Percentiles rank a stretch among this genome's conserved stretches.
These are phyloP conservation scores for Ahaetulla prasina DNA, from an alignment of 2,113 vertebrate species.

Conservation along the genomic window DNA sequence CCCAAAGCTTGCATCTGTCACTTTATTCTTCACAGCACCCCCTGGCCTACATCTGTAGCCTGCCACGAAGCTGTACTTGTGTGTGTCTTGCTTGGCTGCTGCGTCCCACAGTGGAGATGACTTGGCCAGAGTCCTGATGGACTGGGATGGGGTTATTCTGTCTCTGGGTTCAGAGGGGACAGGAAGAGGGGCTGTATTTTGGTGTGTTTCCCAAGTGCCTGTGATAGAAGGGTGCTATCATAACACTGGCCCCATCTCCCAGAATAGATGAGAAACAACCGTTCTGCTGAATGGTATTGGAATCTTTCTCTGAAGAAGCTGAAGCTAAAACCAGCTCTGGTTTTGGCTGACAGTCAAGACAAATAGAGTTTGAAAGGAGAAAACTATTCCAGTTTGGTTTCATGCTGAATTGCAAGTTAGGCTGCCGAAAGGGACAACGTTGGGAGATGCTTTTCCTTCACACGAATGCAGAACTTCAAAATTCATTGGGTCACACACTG, in stretches of 20 bases:
- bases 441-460: neutral
- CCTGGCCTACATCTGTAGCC: neutral
- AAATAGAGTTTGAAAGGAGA: slow-evolving; percentile 52
- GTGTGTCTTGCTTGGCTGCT: neutral
- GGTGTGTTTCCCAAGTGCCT: neutral
- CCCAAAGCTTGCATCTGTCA: neutral
- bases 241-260: slow-evolving; percentile 8
- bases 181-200: neutral
- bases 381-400: slow-evolving; percentile 46
- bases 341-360: slow-evolving; percentile 53
- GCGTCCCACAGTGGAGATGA: neutral
- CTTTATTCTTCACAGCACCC: neutral
- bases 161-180: neutral
- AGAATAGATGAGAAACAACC: slow-evolving; percentile 14
- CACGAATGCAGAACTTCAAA: neutral
- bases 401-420: slow-evolving; percentile 31
- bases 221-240: neutral
- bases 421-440: neutral
- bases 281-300: neutral
- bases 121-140: neutral
- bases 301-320: neutral
- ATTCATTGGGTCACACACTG: neutral
- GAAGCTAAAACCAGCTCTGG: slow-evolving; percentile 6
- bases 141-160: neutral
- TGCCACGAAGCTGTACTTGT: slow-evolving; percentile 7